Evolutionary conservation across 2,113 vertebrate species (phyloP), one percentile per base, ranked within the genome.

Genomic region (Elgaria multicarinata): DNA sequence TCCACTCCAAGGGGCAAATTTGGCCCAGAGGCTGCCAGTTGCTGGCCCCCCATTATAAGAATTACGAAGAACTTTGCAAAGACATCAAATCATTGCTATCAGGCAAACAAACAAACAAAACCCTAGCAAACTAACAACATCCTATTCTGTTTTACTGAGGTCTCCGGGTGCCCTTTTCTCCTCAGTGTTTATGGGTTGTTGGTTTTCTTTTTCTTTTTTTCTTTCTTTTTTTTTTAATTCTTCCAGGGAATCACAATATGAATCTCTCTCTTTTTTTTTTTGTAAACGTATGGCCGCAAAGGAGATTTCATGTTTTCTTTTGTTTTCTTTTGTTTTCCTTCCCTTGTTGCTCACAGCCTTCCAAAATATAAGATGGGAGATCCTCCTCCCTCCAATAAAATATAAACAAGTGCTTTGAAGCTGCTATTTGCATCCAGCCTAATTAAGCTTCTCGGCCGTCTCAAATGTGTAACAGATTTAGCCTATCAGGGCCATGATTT

Each of bases 361-460:
- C 91, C 89, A 84, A 84, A 87, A 83, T 77, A 91, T 80, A 92
- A 94, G 85, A 76, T 66, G 2, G 6, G 6, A 62, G 36, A 81
- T 62, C 67, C 58, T n/a, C n/a, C n/a, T 8, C 46, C 46, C 50
- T 31, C 71, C 39, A 64, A 89, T 66, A 82, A 90, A 75, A 83
- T 0, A 1, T 55, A 88, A 28, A 22, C 39, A 69, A 75, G 4
- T 69, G 42, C 88, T 87, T 89, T 90, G 76, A 93, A 42, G 53
- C 66, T 20, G 4, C 9, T 28, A n/a, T 50, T 69, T 83, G 46
- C 80, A 77, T 76, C 31, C 55, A 31, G n/a, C 28, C 28, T 62
- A 80, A 90, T 77, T 82, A 36, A 74, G 24, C 66, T 83, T 42
- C 46, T n/a, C 6, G 5, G 28, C 79, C 62, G 72, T 67, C 58